A percentile compares a stretch with the other conserved stretches of the same genome.
phyloP scores from a whole-genome alignment of 2,797 vertebrate species.

The Sus cebifrons region DNA sequence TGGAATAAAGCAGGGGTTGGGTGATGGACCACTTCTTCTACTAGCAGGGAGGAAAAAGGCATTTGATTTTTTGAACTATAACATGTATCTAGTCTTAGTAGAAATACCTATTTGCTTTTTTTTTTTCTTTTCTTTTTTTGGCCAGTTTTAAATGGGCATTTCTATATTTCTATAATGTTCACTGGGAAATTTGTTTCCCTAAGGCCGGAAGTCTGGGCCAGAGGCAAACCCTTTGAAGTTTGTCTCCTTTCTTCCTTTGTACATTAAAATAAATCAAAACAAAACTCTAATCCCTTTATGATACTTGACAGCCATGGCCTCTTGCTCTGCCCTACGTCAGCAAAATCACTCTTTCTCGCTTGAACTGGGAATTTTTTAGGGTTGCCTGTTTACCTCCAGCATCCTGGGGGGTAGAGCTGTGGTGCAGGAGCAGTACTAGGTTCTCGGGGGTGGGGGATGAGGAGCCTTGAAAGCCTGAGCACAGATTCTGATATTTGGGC shows the following conservation, averaged over 20 bases:
- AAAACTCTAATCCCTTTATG: slow-evolving; percentile 82
- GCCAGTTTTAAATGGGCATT: slow-evolving; percentile 63
- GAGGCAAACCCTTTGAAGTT: slow-evolving; percentile 83
- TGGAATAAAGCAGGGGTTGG: not conserved
- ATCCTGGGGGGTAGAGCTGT: not conserved
- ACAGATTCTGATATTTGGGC: not conserved
- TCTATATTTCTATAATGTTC: slow-evolving; percentile 72
- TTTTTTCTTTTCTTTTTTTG: not conserved
- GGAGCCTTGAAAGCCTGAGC: not conserved
- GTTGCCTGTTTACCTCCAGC: not conserved
- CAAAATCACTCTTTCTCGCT: slow-evolving; percentile 67
- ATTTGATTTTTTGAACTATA: slow-evolving; percentile 18
- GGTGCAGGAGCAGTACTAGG: not conserved
- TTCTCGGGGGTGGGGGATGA: not conserved
- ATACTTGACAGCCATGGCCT: slow-evolving; percentile 77
- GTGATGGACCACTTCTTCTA: not conserved
- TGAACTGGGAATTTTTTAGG: slow-evolving; percentile 25
- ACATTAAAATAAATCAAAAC: slow-evolving; percentile 85
- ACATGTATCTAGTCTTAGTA: not conserved
- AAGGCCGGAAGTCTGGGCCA: slow-evolving; percentile 77
- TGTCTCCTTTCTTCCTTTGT: slow-evolving; percentile 80
- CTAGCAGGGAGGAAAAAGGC: not conserved
- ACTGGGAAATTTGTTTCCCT: slow-evolving; percentile 69
- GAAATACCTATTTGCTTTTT: slow-evolving; percentile 33
- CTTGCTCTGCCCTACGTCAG: slow-evolving; percentile 70